Conservation (phyloP, 1,140 invertebrate species). For the Drosophila fuyamai region DNA sequence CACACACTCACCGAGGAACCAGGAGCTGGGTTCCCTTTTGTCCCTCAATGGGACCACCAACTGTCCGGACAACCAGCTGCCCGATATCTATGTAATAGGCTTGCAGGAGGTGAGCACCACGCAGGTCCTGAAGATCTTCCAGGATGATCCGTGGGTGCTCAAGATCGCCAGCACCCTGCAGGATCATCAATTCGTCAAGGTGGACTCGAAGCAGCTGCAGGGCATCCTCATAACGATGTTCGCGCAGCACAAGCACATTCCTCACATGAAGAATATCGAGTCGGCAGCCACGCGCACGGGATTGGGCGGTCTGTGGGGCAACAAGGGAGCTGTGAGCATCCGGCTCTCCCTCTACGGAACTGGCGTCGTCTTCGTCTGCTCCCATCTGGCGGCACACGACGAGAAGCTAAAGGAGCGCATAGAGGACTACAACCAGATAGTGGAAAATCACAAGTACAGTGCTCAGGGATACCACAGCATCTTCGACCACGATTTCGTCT, state of each 20-base stretch:
- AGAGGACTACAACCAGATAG: conserved; percentile 94
- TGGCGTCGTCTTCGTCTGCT: conserved; percentile 94
- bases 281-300: conserved; percentile 94
- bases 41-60: conserved; percentile 87
- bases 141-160: conserved; percentile 93
- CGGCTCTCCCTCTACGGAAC: conserved; percentile 94
- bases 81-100: conserved; percentile 94
- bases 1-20: conserved; percentile 88
- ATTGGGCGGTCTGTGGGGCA: conserved; percentile 93
- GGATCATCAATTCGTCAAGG: conserved; percentile 90
- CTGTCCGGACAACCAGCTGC: conserved; percentile 86
- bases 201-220: conserved; percentile 91
- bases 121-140: conserved; percentile 91
- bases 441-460: conserved; percentile 89
- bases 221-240: conserved; percentile 92
- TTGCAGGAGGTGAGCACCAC: conserved; percentile 94
- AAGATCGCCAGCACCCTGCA: conserved; percentile 86
- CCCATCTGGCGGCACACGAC: conserved; percentile 95
- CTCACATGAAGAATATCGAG: conserved; percentile 92
- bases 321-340: conserved; percentile 95
- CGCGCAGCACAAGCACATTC: conserved; percentile 90
- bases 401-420: conserved; percentile 91
- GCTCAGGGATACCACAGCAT: conserved; percentile 91
- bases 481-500: conserved; percentile 97
- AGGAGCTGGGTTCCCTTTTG: conserved; percentile 89